Evolutionary conservation across 2,888 invertebrate genomes (phyloP), one percentile per base, ranked within the genome.

Genomic region (Synanthedon vespiformis): DNA sequence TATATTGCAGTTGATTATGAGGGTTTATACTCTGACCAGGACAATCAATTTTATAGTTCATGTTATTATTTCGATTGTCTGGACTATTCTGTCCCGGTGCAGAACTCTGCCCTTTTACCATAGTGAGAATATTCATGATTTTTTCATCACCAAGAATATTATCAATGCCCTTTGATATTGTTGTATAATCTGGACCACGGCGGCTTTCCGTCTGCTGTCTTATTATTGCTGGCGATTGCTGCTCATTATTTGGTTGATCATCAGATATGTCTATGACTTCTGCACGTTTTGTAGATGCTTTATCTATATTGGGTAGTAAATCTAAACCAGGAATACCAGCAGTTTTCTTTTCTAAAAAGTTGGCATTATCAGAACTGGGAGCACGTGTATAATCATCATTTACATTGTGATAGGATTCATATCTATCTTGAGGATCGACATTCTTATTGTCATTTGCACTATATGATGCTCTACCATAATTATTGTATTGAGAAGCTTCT

Each of bases 301-400:
- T 78, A 48, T 77, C 77, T 55, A 59, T 67, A 4, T 89, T 89
- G 57, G 84, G 86, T 10, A 92, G 90, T 55, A 93, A 86, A 84
- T 94, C 93, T 54, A 94, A 83, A 0, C 94, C 94, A 10, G 94
- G 94, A 66, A 94, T 94, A 48, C 90, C 91, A 62, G 89, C 90
- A 51, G 68, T 63, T 65, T 63, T 70, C 54, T 68, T 62, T 27
- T 76, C 73, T 48, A 86, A 61, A 63, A 85, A 86, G 55, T 63
- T 72, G 47, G 77, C 57, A 52, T 66, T 73, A 44, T 63, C 63
- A 51, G 54, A 51, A 58, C 57, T 57, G 49, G 58, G n/a, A 49
- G 59, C 34, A 52, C 1, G 40, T 27, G 34, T n/a, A 49, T 12
- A 49, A 40, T 40, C 22, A 27, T 68, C 60, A 53, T 56, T 61